Evolutionary conservation across 2,113 vertebrate genomes (phyloP).

Genomic region (Labeo rohita): DNA sequence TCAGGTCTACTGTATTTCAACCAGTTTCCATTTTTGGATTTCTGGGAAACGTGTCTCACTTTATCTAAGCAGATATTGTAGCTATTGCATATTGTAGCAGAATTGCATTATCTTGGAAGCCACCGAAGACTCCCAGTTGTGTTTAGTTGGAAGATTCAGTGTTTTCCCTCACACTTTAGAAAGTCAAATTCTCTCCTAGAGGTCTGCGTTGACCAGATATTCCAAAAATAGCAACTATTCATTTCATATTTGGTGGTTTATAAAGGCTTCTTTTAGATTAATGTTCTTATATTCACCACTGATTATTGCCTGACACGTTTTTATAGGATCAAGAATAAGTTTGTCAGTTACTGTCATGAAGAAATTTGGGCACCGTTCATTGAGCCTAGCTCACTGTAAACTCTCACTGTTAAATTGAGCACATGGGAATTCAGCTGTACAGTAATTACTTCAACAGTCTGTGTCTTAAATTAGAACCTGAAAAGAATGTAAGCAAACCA

Average conservation of each 20-base stretch:
- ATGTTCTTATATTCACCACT: conserved; percentile 19
- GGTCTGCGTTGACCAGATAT: not conserved
- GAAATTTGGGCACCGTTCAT: conserved; percentile 23
- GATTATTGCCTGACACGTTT: conserved; percentile 31
- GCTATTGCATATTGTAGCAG: not conserved
- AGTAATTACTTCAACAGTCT: conserved; percentile 30
- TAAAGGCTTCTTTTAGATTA: conserved; percentile 13
- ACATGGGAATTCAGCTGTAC: conserved; percentile 3
- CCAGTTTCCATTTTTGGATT: conserved; percentile 9
- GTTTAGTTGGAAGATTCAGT: conserved; percentile 2
- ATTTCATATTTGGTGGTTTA: conserved; percentile 23
- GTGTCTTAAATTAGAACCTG: conserved; percentile 19
- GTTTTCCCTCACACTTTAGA: conserved; percentile 13
- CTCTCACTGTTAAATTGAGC: not conserved
- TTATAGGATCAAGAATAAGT: conserved; percentile 50
- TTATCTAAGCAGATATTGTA: conserved; percentile 9
- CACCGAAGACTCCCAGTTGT: not conserved
- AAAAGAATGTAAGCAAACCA: not conserved
- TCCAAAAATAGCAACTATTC: conserved; percentile 18
- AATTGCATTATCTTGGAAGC: conserved; percentile 15
- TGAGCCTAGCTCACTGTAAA: conserved; percentile 26
- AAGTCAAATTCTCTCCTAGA: not conserved
- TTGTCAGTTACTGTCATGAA: conserved; percentile 43
- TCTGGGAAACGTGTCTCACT: not conserved
- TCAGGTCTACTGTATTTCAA: not conserved